Evolutionary conservation across 2,888 invertebrate genomes (phyloP), one percentile per base, ranked within the genome.

Genomic region (Epinotia nisella): DNA sequence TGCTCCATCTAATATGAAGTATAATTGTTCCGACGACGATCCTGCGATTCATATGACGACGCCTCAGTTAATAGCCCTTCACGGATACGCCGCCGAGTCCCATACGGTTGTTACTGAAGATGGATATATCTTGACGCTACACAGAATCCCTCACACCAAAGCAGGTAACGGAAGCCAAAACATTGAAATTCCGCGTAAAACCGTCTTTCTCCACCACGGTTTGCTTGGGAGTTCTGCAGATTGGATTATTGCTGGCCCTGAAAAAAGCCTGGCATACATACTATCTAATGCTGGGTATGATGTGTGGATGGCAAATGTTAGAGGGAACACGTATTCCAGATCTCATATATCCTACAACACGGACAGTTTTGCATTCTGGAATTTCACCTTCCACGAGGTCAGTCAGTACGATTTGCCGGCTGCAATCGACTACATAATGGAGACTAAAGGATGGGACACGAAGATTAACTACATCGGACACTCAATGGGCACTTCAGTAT

Each of bases 311-410:
- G 97, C 97, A 0, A 98, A 98, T 86, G 95, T 95, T 11, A 93
- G 98, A 78, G 98, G 98, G 0, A 98, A 98, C 83, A 95, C 95
- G 0, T 97, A 97, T 83, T 96, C 96, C 3, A 93, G 94, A 79
- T 94, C 94, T 1, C 97, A 97, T 82, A 85, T 94, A 5, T 93
- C 91, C 5, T 86, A 94, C 39, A 89, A 91, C 41, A 83, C 93
- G 1, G 92, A 94, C 24, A 94, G 95, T n/a, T 89, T 94, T 19
- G 90, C 94, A 19, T 98, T 96, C 88, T 97, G 97, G 97, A 94
- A 94, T 78, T 94, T 94, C 76, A 98, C 98, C 80, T 99, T 97
- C 94, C 97, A 98, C 81, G 98, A 99, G 87, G 97, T 98, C 92
- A 98, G 97, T 0, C 87, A 95, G 45, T 95, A 96, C 83, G 99